phyloP scores from a whole-genome alignment of 2,888 invertebrate species.

The Acholoe squamosa region DNA sequence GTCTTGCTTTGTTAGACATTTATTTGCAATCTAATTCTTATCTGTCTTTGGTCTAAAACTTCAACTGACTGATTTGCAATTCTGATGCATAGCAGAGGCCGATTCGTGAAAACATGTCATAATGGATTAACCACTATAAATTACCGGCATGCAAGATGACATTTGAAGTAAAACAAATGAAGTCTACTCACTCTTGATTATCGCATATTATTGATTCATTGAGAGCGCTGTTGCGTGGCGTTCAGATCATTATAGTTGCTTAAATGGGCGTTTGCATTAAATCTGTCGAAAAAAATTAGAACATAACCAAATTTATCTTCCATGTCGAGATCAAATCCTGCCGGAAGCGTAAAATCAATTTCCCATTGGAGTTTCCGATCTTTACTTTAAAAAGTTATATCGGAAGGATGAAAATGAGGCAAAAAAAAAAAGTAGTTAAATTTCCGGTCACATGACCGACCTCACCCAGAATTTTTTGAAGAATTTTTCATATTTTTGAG shows the following conservation, averaged over 20 bases:
- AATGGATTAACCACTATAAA: not conserved
- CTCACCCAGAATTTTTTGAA: no score
- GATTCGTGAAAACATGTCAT: not conserved
- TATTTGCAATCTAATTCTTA: not conserved
- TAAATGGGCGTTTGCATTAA: conserved; percentile 16
- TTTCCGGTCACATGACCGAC: no score
- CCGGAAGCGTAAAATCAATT: conserved; percentile 41
- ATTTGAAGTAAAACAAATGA: not conserved
- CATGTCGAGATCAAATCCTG: conserved; percentile 6
- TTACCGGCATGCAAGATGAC: not conserved
- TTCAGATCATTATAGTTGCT: not conserved
- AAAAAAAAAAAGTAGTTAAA: no score
- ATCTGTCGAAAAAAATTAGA: not conserved
- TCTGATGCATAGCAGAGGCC: not conserved
- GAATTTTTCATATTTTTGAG: no score
- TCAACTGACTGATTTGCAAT: not conserved
- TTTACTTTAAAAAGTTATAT: not conserved
- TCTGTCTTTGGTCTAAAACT: not conserved
- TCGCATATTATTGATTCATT: conserved; percentile 10
- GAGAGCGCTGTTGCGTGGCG: not conserved
- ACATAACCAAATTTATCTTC: conserved; percentile 44
- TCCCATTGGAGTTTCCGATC: conserved; percentile 37
- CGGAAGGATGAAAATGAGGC: conserved; percentile 8
- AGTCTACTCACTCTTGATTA: not conserved
- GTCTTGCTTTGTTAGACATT: no score